phyloP scores from a whole-genome alignment of 2,888 invertebrate genomes.

The Ichneumoninae sp. region DNA sequence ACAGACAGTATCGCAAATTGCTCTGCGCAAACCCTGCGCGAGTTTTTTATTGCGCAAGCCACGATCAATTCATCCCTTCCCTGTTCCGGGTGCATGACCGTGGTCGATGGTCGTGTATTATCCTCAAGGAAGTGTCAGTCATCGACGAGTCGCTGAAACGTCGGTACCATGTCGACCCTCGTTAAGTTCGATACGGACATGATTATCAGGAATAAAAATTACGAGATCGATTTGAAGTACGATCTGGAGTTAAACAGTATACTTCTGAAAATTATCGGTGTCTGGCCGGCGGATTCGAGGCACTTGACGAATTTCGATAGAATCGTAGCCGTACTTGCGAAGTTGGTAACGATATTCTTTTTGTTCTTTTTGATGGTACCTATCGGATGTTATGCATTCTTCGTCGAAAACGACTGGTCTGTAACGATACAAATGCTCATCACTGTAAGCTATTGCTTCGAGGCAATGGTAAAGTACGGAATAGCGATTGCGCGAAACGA shows the following conservation, averaged over 20 bases:
- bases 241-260: not conserved
- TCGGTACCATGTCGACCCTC: not conserved
- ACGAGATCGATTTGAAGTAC: not conserved
- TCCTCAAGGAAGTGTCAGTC: not conserved
- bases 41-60: not conserved
- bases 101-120: not conserved
- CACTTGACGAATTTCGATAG: not conserved
- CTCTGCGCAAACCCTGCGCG: not conserved
- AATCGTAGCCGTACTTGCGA: not conserved
- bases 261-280: not conserved
- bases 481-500: slow-evolving; percentile 46
- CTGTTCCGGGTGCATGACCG: not conserved
- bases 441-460: slow-evolving; percentile 48
- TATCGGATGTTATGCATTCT: not conserved
- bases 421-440: not conserved
- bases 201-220: not conserved
- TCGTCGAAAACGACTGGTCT: not conserved
- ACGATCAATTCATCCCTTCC: not conserved
- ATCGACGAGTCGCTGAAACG: not conserved
- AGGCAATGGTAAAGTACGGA: slow-evolving; percentile 56
- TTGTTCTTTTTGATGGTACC: not conserved
- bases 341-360: not conserved
- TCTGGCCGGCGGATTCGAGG: not conserved
- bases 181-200: not conserved
- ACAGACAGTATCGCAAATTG: not conserved